Base-by-base conservation (phyloP, 1,140 invertebrate genomes). In the Macrobrachium nipponense region DNA sequence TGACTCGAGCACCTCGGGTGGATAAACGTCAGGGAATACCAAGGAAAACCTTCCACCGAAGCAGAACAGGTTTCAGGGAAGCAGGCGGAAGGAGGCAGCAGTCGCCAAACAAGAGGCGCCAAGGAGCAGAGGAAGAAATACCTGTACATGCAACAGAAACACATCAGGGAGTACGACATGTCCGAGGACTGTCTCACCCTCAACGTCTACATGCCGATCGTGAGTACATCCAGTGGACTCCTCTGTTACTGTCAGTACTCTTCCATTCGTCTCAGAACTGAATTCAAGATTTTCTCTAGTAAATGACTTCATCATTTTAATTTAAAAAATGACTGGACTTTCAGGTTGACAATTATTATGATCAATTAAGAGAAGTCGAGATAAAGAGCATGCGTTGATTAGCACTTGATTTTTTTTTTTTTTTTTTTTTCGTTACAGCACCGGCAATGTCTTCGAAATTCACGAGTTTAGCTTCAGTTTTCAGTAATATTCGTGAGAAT, bases 111-210 rank as follows among this genome's bases (percentile, higher is more conserved):
- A 61, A 27, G 59, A 43, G 17, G 68, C 8, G 6, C 27, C 36
- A 76, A 36, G 7, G 36, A 5, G 68, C 12, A 15, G 23, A 23
- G 20, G 5, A 12, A n/a, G 58, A 66, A 75, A 20, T 80, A 81
- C 61, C 79, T 81, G 15, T 76, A 81, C 61, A 81, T 87, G 78
- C 51, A 87, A 51, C 78, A 81, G 72, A 87, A 80, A 27, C 72
- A 62, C 60, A 73, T 87, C 17, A 60, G 85, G 8, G 77, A 87
- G n/a, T 90, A 90, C 88, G 61, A 82, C 51, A 90, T 90, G 89
- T 90, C 89, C 61, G 91, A 91, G 86, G 91, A 91, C 80, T 91
- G 91, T 81, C 90, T 91, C 20, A 90, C 89, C 11, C 80, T 90
- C 23, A 90, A 91, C 77, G 88, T 90, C 77, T 90, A 90, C 64